These are phyloP conservation scores for Bos indicus DNA, from an alignment of 2,113 vertebrate genomes.

Conservation along the genomic window DNA sequence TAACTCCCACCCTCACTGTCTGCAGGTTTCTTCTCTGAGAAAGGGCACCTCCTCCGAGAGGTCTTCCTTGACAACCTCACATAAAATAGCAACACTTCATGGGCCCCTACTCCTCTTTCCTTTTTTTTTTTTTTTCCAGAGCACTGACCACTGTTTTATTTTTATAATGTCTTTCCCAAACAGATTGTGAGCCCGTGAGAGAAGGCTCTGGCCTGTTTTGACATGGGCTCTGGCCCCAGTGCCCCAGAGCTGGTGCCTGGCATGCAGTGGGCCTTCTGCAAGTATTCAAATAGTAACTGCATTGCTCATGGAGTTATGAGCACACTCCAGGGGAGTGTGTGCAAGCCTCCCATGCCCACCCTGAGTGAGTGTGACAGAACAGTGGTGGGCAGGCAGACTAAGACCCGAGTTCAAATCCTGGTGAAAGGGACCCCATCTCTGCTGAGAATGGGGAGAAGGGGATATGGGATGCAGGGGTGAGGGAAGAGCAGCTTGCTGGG, in stretches of 20 bases:
- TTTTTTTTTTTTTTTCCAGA: background rate
- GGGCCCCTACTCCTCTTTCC: fast-evolving
- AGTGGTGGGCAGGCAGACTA: background rate
- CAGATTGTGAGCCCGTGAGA: background rate
- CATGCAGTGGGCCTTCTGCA: fast-evolving
- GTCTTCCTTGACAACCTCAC: background rate
- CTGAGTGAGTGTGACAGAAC: fast-evolving
- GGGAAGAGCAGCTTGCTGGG: too few species aligned
- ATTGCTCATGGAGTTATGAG: background rate
- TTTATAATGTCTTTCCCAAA: background rate
- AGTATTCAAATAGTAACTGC: fast-evolving
- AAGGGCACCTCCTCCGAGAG: background rate
- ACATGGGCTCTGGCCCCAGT: background rate
- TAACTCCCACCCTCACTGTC: too few species aligned
- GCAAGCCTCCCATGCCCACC: fast-evolving
- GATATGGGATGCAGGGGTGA: background rate
- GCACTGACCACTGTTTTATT: background rate
- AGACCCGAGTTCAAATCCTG: background rate
- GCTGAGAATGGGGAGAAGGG: background rate
- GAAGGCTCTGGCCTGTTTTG: background rate
- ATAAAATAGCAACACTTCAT: background rate
- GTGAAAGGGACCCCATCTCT: background rate
- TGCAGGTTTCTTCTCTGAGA: background rate
- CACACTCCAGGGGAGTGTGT: background rate
- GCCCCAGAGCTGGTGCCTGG: background rate